A percentile compares a stretch with the other conserved stretches of the same genome.
Conservation (phyloP, 2,113 vertebrate species). For the Procavia capensis region DNA sequence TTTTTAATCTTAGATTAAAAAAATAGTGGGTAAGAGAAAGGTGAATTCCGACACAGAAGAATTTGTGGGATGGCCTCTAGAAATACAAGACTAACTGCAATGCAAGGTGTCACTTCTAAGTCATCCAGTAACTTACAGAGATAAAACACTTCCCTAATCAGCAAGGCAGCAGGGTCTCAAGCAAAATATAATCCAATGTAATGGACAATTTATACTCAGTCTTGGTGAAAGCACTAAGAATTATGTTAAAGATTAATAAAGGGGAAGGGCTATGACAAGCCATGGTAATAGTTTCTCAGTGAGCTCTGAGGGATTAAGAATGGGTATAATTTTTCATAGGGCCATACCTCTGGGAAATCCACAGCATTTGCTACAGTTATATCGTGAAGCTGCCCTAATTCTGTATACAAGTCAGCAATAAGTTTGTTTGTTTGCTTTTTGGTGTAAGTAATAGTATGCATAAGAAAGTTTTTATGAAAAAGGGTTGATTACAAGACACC, state of each 20-base stretch:
- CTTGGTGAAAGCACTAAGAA: neutral
- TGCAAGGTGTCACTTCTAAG: neutral
- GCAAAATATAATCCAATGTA: neutral
- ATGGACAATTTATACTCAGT: neutral
- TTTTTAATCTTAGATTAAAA: neutral
- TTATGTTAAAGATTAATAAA: constrained; percentile 34
- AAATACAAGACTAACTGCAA: neutral
- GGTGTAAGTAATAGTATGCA: no score
- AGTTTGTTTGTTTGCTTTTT: no score
- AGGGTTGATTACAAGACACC: neutral
- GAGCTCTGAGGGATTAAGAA: neutral
- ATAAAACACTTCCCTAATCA: neutral
- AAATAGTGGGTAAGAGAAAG: neutral
- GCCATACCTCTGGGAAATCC: no score
- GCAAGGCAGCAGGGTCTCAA: neutral
- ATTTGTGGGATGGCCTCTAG: neutral
- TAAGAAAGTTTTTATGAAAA: neutral
- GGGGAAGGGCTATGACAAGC: neutral
- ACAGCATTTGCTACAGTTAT: no score
- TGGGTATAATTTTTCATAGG: neutral
- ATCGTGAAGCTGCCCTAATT: constrained; percentile 8
- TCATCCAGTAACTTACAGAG: neutral
- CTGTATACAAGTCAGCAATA: neutral
- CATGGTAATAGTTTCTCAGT: neutral
- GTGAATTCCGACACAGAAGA: neutral